Evolutionary conservation across 1,140 invertebrate species (phyloP), one percentile per base, ranked within the genome.

Genomic region (Archegozetes longisetosus): DNA sequence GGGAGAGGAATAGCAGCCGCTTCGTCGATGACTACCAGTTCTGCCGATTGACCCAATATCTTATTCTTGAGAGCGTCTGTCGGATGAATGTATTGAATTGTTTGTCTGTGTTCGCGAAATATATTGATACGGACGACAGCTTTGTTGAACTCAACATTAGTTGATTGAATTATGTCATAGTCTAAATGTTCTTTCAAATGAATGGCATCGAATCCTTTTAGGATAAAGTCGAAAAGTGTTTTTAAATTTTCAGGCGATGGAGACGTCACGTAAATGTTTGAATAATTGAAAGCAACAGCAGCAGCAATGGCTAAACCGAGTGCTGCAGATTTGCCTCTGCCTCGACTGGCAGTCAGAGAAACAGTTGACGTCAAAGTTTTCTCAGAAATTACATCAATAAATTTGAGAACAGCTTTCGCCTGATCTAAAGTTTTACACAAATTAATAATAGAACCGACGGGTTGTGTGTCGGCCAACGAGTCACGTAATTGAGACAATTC

Each of bases 221-320:
- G 82, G 20, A 97, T 78, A 74, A 99, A 99, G 70, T 98, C 88
- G 75, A 99, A 99, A 1, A 99, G 75, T 0, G 94, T 98, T 62
- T 89, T 93, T 68, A 99, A 80, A 78, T 99, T 99, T 72, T 99
- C 95, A 2, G 94, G 94, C 71, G 88, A 89, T 1, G 96, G 96
- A 63, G 91, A 93, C 0, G 95, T 96, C 14, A 98, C 90, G 75
- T 94, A 98, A 53, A 99, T 88, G 71, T 98, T 98, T 17, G 93
- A 91, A 73, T 97, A 98, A 22, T 89, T 88, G 69, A 85, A 84
- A 14, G 71, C 76, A 29, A 82, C 70, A 29, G 78, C 77, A 3
- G 73, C 70, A 27, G 78, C 84, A 27, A 99, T 85, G 1, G 93
- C 82, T 51, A 99, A 75, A 3, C 96, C 96, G n/a, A 98, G 74